A percentile compares a stretch with the other conserved stretches of the same genome.
Conservation (phyloP, 2,797 vertebrate species). For the Cyprinella venusta region DNA sequence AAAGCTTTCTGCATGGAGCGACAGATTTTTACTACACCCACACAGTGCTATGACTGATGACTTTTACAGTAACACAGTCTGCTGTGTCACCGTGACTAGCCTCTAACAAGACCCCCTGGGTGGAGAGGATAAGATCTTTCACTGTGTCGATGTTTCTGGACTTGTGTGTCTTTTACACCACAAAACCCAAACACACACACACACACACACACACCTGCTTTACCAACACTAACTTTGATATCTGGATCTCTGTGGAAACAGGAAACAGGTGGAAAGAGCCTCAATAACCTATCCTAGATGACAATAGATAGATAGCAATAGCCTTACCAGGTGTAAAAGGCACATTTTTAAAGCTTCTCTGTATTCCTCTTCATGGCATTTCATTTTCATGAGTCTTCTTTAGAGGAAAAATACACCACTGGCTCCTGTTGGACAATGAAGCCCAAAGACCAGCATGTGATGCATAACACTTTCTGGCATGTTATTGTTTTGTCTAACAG, state of each 20-base stretch:
- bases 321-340: neutral
- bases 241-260: conserved; percentile 11
- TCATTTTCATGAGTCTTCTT: conserved; percentile 11
- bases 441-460: conserved; percentile 29
- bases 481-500: conserved; percentile 32
- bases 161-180: conserved; percentile 15
- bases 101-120: conserved; percentile 56
- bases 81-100: conserved; percentile 40
- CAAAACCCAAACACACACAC: too few relatives aligned
- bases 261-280: neutral
- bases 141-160: conserved; percentile 26
- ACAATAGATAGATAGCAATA: neutral
- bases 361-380: conserved; percentile 24
- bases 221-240: neutral
- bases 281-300: conserved; percentile 1
- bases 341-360: conserved; percentile 12
- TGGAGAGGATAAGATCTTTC: conserved; percentile 38
- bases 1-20: conserved; percentile 10
- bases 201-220: conserved; percentile 29
- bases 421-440: conserved; percentile 10
- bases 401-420: conserved; percentile 34
- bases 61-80: conserved; percentile 45
- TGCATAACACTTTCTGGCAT: conserved; percentile 32
- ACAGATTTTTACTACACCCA: conserved; percentile 41
- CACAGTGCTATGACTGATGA: conserved; percentile 46